phyloP scores from a whole-genome alignment of 1,140 invertebrate genomes.

The Drosophila aff. region DNA sequence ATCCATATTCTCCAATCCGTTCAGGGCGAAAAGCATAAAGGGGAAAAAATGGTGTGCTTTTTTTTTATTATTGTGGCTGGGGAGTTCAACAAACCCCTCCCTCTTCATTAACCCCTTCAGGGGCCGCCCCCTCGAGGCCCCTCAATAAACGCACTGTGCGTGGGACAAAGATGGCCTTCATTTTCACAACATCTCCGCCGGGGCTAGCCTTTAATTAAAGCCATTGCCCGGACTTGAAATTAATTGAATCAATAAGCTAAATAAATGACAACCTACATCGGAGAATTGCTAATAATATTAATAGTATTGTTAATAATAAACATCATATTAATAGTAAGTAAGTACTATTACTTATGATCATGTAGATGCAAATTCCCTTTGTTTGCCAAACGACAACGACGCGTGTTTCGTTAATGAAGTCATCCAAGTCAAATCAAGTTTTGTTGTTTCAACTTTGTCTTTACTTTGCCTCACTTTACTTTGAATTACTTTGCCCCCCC shows the following conservation, averaged over 20 bases:
- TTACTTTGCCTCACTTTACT: constrained; percentile 25
- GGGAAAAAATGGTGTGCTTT: constrained; percentile 19
- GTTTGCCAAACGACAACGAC: constrained; percentile 20
- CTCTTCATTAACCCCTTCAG: constrained; percentile 18
- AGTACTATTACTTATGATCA: background rate
- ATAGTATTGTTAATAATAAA: background rate
- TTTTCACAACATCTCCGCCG: constrained; percentile 21
- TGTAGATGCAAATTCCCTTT: constrained; percentile 33
- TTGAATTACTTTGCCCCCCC: constrained; percentile 35
- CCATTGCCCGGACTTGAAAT: constrained; percentile 55
- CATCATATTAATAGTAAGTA: background rate
- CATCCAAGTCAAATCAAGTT: constrained; percentile 71
- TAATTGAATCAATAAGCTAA: constrained; percentile 75
- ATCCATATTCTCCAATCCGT: constrained; percentile 13
- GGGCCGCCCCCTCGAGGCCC: constrained; percentile 7
- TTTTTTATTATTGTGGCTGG: constrained; percentile 1
- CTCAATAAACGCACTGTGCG: constrained; percentile 34
- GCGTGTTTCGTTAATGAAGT: constrained; percentile 68
- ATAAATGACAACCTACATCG: constrained; percentile 34
- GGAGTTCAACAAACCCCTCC: constrained; percentile 40
- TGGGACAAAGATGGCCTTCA: constrained; percentile 50
- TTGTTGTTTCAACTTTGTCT: constrained; percentile 51
- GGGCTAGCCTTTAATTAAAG: constrained; percentile 65
- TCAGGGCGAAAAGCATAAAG: constrained; percentile 35
- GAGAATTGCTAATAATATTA: background rate